Evolutionary conservation across 2,797 vertebrate species (phyloP), one percentile per base, ranked within the genome.

Genomic region (Onychomys torridus): DNA sequence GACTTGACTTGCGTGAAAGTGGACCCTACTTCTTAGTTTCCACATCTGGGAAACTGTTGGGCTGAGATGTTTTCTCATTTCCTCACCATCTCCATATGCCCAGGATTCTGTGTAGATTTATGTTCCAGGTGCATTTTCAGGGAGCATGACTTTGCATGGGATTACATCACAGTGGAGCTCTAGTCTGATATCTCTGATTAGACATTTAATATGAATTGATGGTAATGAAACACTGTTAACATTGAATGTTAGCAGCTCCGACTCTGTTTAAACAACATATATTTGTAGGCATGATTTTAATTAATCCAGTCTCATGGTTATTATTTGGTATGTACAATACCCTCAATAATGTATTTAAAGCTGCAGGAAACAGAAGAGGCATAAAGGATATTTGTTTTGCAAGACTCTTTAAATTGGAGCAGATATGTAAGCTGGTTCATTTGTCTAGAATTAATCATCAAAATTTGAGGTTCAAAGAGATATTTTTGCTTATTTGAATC

Each of bases 201-300:
- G 67, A 91, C 91, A 94, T 95, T 85, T 86, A 77, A 55, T 79
- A 63, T 49, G 55, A 79, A 52, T 3, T 69, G 37, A 87, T 87
- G 83, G 7, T n/a, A 71, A 25, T 3, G 10, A 90, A 89, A 37
- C 27, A 87, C 63, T 34, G 12, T 32, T 73, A 63, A 55, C 11
- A 34, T 5, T 78, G 11, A 82, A 29, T 69, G 46, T 13, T 86
- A 52, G 14, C 32, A n/a, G 49, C 9, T 11, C 32, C 0, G 4
- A 52, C 49, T 69, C 63, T 52, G 32, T 69, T 37, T 86, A 69
- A 25, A 4, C 27, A 91, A 93, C 87, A 76, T 89, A 11, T 29
- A 94, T 69, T 90, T 84, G 40, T 78, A 55, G 52, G 21, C 25
- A 49, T 69, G 73, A 78, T 6, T 55, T 95, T 73, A 92, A 59